Conservation (phyloP, 2,888 invertebrate genomes). For the Tanytarsus gracilentus region DNA sequence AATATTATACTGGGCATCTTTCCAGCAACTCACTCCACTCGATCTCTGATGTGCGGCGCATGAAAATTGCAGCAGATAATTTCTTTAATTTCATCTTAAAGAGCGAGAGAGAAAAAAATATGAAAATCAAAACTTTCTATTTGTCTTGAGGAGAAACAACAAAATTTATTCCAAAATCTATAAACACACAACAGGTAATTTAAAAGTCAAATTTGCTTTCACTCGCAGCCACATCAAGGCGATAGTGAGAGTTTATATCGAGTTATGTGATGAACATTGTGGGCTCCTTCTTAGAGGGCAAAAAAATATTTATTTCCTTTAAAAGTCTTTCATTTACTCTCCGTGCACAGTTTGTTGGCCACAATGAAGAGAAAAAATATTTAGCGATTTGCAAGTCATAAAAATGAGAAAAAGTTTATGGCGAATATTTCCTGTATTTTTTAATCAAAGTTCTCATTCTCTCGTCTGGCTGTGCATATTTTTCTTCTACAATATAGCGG, state of each 20-base stretch:
- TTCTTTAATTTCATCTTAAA: neutral
- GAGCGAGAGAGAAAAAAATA: neutral
- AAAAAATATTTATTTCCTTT: neutral
- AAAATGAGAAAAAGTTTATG: neutral
- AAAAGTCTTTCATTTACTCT: neutral
- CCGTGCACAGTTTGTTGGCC: neutral
- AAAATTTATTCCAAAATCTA: slow-evolving; percentile 7
- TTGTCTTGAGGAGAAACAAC: neutral
- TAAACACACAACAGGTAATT: slow-evolving; percentile 9
- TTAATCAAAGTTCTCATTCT: neutral
- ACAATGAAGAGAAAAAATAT: neutral
- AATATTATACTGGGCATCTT: slow-evolving; percentile 20
- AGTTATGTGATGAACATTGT: neutral
- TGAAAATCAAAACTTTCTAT: neutral
- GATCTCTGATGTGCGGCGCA: neutral
- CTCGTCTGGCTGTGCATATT: neutral
- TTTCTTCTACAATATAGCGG: too few species aligned
- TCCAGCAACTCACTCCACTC: neutral
- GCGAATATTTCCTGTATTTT: neutral
- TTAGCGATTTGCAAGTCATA: slow-evolving; percentile 3
- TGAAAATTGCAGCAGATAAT: neutral
- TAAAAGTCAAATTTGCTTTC: slow-evolving; percentile 1
- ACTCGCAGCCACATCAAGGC: neutral
- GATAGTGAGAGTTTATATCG: neutral
- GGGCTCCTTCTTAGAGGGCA: neutral